Evolutionary conservation across 2,888 invertebrate genomes (phyloP).

Genomic region (Bellardia pandia): DNA sequence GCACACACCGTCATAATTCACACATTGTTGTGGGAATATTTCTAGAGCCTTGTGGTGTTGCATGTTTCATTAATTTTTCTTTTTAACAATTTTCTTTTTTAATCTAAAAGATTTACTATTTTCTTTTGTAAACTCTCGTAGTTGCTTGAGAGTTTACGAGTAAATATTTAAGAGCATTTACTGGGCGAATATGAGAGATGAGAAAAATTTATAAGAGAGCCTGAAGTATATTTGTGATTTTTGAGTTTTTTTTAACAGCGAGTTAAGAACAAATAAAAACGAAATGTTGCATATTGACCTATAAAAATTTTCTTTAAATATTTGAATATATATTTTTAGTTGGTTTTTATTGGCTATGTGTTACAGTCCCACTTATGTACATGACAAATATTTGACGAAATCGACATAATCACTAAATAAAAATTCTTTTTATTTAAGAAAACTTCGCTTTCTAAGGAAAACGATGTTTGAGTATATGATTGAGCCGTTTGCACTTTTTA

Average conservation of each 20-base stretch:
- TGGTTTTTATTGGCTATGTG: not conserved
- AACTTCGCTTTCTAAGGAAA: too few relatives aligned
- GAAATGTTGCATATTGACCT: constrained; percentile 50
- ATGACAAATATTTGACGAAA: too few relatives aligned
- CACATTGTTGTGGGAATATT: constrained; percentile 64
- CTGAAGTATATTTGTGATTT: not conserved
- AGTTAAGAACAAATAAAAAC: not conserved
- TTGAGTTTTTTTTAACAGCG: not conserved
- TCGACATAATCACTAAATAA: too few relatives aligned
- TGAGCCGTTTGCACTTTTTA: too few relatives aligned
- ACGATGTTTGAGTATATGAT: too few relatives aligned
- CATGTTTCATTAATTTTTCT: constrained; percentile 25
- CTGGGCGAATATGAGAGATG: not conserved
- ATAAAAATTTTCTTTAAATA: constrained; percentile 9
- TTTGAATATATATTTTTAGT: not conserved
- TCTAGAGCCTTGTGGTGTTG: constrained; percentile 23
- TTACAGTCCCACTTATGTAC: too few relatives aligned
- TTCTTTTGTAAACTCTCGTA: not conserved
- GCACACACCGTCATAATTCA: constrained; percentile 50
- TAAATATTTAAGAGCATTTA: constrained; percentile 26
- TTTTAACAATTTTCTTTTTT: constrained; percentile 47
- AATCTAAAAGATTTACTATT: constrained; percentile 6
- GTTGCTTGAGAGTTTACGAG: constrained; percentile 10
- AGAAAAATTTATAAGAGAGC: not conserved
- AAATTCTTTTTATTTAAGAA: too few relatives aligned